phyloP scores from a whole-genome alignment of 2,113 vertebrate genomes.

The Gnathonemus longibarbis region DNA sequence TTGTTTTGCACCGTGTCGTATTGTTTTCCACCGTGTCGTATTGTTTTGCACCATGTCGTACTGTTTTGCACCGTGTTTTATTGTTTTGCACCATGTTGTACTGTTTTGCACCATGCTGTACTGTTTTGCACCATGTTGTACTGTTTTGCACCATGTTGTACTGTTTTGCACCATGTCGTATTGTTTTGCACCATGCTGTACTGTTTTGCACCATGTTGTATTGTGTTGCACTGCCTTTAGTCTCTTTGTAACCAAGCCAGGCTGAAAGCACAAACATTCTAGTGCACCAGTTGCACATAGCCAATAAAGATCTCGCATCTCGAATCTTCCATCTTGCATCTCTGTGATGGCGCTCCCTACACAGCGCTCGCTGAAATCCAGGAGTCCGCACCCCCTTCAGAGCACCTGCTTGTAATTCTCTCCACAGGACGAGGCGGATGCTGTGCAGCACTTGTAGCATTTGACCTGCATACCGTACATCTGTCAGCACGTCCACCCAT shows the following conservation, averaged over 20 bases:
- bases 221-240: background rate
- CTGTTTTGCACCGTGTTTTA: too few relatives aligned
- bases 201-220: background rate
- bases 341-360: background rate
- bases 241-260: background rate
- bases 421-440: background rate
- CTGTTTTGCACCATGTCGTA: background rate
- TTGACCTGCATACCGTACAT: background rate
- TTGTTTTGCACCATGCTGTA: background rate
- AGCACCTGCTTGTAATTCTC: background rate
- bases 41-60: too few relatives aligned
- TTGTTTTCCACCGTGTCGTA: too few relatives aligned
- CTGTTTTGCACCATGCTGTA: fast-evolving
- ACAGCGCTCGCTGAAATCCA: background rate
- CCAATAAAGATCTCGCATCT: background rate
- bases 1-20: too few relatives aligned
- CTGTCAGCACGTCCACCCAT: background rate
- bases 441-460: background rate
- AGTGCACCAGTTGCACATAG: background rate
- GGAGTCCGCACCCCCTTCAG: background rate
- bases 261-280: background rate
- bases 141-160: background rate
- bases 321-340: background rate
- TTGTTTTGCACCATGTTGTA: too few relatives aligned
- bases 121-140: too few relatives aligned